Conservation (phyloP, 2,797 vertebrate genomes). For the Denticeps clupeoides region DNA sequence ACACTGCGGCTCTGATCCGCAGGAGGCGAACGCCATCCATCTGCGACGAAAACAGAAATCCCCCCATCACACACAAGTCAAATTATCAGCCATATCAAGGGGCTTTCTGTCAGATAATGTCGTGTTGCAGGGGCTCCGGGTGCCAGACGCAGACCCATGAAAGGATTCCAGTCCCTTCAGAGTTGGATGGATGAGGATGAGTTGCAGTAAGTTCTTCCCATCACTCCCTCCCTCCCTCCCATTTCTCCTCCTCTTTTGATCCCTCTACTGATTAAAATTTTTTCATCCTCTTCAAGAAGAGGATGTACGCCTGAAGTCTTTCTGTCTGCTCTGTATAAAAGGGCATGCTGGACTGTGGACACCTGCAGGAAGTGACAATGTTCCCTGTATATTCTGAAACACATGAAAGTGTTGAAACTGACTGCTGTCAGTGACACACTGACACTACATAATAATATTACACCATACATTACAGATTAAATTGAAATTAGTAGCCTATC, state of each 20-base stretch:
- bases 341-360: not conserved
- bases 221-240: not conserved
- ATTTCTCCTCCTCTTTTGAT: slow-evolving; percentile 7
- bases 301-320: slow-evolving; percentile 9
- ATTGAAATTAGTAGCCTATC: too few relatives aligned
- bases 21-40: slow-evolving; percentile 23
- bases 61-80: slow-evolving; percentile 25
- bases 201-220: not conserved
- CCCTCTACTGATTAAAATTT: slow-evolving; percentile 4
- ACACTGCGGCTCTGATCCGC: slow-evolving; percentile 23
- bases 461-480: too few relatives aligned
- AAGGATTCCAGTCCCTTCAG: slow-evolving; percentile 16
- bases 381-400: too few relatives aligned
- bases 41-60: slow-evolving; percentile 30
- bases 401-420: too few relatives aligned
- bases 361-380: too few relatives aligned
- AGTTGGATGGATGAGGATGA: not conserved
- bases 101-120: slow-evolving; percentile 36
- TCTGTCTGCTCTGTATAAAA: not conserved
- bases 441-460: too few relatives aligned
- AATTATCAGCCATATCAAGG: slow-evolving; percentile 33
- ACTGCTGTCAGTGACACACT: too few relatives aligned
- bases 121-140: slow-evolving; percentile 18
- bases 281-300: slow-evolving; percentile 14
- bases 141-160: slow-evolving; percentile 22